Conservation (phyloP, 2,113 vertebrate species). For the Thamnophis sirtalis region DNA sequence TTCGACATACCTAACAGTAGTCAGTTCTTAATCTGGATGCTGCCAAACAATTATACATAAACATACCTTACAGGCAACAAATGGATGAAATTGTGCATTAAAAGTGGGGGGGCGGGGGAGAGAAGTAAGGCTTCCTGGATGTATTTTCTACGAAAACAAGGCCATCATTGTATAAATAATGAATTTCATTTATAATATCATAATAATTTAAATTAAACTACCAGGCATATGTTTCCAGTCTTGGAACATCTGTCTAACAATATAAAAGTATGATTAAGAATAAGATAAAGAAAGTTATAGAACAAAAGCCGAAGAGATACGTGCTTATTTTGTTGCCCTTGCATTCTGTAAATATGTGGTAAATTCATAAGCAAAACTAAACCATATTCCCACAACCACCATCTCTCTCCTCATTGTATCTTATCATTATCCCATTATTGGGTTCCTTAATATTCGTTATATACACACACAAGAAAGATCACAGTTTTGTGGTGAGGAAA, state of each 20-base stretch:
- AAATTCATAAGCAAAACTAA: not conserved
- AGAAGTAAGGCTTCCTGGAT: not conserved
- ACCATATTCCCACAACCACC: not conserved
- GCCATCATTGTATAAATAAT: not conserved
- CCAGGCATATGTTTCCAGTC: not conserved
- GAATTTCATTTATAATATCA: not conserved
- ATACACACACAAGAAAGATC: not conserved
- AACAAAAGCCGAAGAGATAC: not conserved
- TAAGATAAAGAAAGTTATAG: slow-evolving; percentile 24
- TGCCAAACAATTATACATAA: not conserved
- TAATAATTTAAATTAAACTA: not conserved
- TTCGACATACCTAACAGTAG: not conserved
- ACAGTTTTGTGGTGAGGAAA: slow-evolving; percentile 10
- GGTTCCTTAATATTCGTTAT: not conserved
- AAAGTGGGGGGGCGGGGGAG: not conserved
- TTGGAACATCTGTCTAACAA: slow-evolving; percentile 17
- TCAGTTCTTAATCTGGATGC: not conserved
- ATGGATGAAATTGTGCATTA: not conserved
- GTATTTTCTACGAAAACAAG: not conserved
- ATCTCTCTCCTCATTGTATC: not conserved
- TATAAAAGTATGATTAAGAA: slow-evolving; percentile 30
- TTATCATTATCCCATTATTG: not conserved
- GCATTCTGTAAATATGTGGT: not conserved
- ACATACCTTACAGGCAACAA: not conserved
- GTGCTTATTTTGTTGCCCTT: not conserved